Conservation (phyloP, 2,797 vertebrate species). For the Philypnodon macrostomus region DNA sequence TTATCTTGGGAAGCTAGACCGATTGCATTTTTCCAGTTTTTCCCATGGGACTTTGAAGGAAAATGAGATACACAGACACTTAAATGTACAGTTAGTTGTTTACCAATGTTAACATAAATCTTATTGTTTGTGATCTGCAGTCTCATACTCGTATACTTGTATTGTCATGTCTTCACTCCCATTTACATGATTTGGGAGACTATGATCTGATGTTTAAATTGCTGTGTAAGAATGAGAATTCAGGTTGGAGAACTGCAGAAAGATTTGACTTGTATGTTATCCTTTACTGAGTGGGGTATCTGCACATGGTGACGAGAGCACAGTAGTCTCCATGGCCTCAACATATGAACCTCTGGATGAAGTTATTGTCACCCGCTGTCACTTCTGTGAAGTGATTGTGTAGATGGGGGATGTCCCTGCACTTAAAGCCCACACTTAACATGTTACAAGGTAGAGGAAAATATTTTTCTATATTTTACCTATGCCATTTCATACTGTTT, state of each 20-base stretch:
- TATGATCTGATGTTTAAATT: conserved; percentile 53
- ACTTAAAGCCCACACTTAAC: conserved; percentile 57
- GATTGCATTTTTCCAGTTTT: conserved; percentile 42
- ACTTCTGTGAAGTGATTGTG: conserved; percentile 82
- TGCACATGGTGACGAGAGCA: conserved; percentile 54
- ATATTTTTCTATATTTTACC: conserved; percentile 79
- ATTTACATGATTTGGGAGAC: conserved; percentile 70
- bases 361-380: conserved; percentile 71
- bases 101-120: conserved; percentile 55
- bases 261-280: conserved; percentile 60
- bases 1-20: conserved; percentile 34
- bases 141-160: conserved; percentile 57
- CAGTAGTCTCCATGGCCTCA: conserved; percentile 36
- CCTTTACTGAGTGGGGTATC: conserved; percentile 47
- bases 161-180: conserved; percentile 60
- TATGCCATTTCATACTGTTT: conserved; percentile 75
- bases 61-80: conserved; percentile 45
- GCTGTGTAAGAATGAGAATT: conserved; percentile 50
- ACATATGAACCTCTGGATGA: conserved; percentile 54
- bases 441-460: conserved; percentile 74
- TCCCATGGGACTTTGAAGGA: conserved; percentile 64
- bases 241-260: conserved; percentile 48
- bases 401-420: conserved; percentile 50
- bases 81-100: conserved; percentile 61
- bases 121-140: conserved; percentile 62